Base-by-base conservation (phyloP, 1,140 invertebrate genomes). In the Nasonia giraulti region DNA sequence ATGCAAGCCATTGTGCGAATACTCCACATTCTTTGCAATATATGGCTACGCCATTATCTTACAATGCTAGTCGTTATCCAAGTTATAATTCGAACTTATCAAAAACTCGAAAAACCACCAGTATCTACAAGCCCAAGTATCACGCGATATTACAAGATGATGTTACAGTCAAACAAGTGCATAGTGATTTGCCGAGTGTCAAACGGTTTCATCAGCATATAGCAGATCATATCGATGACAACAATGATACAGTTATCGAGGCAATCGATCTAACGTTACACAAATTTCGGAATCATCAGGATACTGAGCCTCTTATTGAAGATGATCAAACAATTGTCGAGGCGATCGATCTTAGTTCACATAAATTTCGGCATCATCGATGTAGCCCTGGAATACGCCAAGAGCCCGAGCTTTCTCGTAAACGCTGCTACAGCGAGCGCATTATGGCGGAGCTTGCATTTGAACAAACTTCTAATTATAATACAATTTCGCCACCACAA, bases 301-400 rank as follows among this genome's bases (percentile, higher is more conserved):
- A 44, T 44, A 1, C 8, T 8, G 40, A 44, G 87, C 96, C 97
- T 90, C 95, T 97, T 85, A 97, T 97, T 90, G 96, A 96, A 89
- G 95, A 97, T 88, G 98, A 98, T 94, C 96, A 96, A 91, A 96
- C 96, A 71, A 97, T 98, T 89, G 95, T 98, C 80, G 96, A 97
- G 88, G 96, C 96, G 40, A 95, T 96, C 87, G 96, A 96, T 91
- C 95, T 96, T 10, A 90, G 95, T 82, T 89, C 96, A 80, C 94
- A 95, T 89, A 95, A 95, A 89, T 84, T 94, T 85, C 88, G 90
- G 90, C 89, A 93, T 85, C 86, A 89, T 82, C 87, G 89, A 84
- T 14, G 7, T 62, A 62, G 55, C 17, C 17, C 17, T 17, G 55
- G 17, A 62, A 20, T 62, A 62, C 2, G 17, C 55, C 20, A 62